phyloP scores from a whole-genome alignment of 2,888 invertebrate species.

The Automeris io region DNA sequence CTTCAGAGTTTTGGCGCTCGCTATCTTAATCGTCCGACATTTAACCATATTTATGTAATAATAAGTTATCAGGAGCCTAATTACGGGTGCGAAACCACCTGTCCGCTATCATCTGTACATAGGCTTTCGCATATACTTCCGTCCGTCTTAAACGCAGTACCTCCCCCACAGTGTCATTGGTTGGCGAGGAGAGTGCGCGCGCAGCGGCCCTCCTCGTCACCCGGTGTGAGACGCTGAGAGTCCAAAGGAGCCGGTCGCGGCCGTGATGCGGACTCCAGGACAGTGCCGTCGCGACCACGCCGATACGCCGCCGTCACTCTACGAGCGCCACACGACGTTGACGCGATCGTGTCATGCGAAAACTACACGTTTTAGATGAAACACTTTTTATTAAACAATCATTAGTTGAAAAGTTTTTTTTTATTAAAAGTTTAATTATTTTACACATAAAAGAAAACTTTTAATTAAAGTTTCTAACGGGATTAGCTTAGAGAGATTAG shows the following conservation, averaged over 20 bases:
- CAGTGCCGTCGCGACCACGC: constrained; percentile 62
- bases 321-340: constrained; percentile 14
- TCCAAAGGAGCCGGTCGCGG: constrained; percentile 62
- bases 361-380: constrained; percentile 16
- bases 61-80: constrained; percentile 74
- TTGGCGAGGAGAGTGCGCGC: constrained; percentile 56
- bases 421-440: not conserved
- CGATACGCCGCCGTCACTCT: constrained; percentile 36
- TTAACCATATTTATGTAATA: constrained; percentile 70
- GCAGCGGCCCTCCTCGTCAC: constrained; percentile 67
- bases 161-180: constrained; percentile 68
- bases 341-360: constrained; percentile 22
- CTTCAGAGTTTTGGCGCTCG: constrained; percentile 43
- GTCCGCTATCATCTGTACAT: constrained; percentile 76
- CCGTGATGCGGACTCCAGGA: constrained; percentile 53
- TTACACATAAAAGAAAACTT: not conserved
- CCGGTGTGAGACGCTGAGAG: constrained; percentile 56
- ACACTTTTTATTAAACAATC: not conserved
- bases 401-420: not conserved
- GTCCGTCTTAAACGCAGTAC: constrained; percentile 72
- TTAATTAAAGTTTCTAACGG: constrained; percentile 3
- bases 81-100: constrained; percentile 75
- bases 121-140: constrained; percentile 77
- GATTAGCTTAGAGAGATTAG: not conserved
- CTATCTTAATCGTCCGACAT: constrained; percentile 65